Conservation (phyloP, 2,888 invertebrate species). For the Hirtodrosophila histrioides region DNA sequence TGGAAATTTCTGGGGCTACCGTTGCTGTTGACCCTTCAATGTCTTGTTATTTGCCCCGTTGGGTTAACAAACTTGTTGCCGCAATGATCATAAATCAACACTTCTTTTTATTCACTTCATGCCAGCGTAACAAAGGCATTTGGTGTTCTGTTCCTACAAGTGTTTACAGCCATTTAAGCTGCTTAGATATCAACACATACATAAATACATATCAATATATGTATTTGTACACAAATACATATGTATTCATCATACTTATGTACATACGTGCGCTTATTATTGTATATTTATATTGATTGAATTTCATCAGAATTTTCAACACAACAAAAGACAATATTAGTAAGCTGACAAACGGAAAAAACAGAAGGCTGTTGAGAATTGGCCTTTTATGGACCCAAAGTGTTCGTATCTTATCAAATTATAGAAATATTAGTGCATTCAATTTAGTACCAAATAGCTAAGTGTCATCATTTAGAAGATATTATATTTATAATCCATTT, state of each 20-base stretch:
- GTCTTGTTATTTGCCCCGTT: slow-evolving; percentile 11
- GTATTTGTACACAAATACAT: not conserved
- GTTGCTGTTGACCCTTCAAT: slow-evolving; percentile 11
- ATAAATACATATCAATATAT: slow-evolving; percentile 5
- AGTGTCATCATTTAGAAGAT: too few relatives aligned
- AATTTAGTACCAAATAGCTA: too few relatives aligned
- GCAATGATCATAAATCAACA: slow-evolving; percentile 62
- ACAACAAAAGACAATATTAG: slow-evolving; percentile 9
- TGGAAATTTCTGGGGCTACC: slow-evolving; percentile 45
- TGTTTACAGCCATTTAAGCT: slow-evolving; percentile 43
- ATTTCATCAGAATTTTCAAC: slow-evolving; percentile 20
- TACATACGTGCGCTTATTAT: slow-evolving; percentile 2
- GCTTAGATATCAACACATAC: slow-evolving; percentile 32
- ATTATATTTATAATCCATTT: too few relatives aligned
- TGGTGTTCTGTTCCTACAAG: slow-evolving; percentile 16
- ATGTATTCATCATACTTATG: not conserved
- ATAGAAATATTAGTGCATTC: too few relatives aligned
- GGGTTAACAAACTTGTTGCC: slow-evolving; percentile 73
- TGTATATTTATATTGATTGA: slow-evolving; percentile 42
- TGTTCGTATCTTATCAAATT: too few relatives aligned
- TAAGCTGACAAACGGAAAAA: slow-evolving; percentile 10
- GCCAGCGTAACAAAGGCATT: slow-evolving; percentile 42
- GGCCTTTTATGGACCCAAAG: slow-evolving; percentile 9
- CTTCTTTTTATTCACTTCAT: slow-evolving; percentile 48
- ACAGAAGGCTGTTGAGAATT: not conserved